Conservation (phyloP, 2,888 invertebrate species). For the Patella ulyssiponensis region DNA sequence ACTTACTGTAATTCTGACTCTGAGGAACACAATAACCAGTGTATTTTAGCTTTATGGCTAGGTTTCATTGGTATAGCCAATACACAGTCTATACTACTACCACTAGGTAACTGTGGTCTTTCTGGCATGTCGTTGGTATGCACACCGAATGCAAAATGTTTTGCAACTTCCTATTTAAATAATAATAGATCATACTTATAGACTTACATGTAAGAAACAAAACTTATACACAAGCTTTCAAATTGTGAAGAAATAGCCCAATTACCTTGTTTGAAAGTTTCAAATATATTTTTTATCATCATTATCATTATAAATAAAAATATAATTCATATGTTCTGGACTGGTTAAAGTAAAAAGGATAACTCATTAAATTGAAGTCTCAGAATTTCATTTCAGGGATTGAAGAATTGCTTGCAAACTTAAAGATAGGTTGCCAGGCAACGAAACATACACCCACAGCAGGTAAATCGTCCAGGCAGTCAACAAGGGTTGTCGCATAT, state of each 20-base stretch:
- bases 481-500: too few species aligned
- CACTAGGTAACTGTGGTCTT: slow-evolving; percentile 81
- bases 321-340: neutral
- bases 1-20: slow-evolving; percentile 85
- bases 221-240: neutral
- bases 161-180: slow-evolving; percentile 49
- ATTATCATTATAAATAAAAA: neutral
- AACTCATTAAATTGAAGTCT: too few species aligned
- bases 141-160: slow-evolving; percentile 77
- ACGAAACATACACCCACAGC: too few species aligned
- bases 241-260: neutral
- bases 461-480: too few species aligned
- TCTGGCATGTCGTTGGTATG: slow-evolving; percentile 86
- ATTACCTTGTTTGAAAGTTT: neutral
- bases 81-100: slow-evolving; percentile 81
- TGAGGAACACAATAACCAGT: slow-evolving; percentile 86
- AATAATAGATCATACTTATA: neutral
- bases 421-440: too few species aligned
- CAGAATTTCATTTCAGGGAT: too few species aligned
- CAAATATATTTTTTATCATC: neutral
- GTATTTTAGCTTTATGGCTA: slow-evolving; percentile 79
- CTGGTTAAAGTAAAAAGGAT: too few species aligned
- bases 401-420: too few species aligned
- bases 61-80: slow-evolving; percentile 83
- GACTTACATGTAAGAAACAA: neutral